phyloP scores from a whole-genome alignment of 2,113 vertebrate species.

The Argyrosomus japonicus region DNA sequence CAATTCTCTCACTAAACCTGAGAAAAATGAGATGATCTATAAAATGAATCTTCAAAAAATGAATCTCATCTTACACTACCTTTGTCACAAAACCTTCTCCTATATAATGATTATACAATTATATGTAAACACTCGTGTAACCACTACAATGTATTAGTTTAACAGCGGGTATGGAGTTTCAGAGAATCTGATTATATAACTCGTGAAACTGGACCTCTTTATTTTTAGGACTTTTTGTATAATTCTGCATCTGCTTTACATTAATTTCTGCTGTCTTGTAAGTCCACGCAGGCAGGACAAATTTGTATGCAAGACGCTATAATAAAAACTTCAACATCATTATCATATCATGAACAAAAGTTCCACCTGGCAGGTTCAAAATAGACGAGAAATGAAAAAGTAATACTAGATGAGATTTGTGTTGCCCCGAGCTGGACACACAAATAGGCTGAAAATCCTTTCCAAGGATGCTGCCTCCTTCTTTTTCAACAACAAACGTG shows the following conservation, averaged over 20 bases:
- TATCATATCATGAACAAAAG: constrained; percentile 26
- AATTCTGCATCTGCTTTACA: background rate
- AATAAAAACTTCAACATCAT: constrained; percentile 28
- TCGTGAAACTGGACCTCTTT: background rate
- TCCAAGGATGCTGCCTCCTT: constrained; percentile 47
- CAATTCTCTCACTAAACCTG: too few relatives aligned
- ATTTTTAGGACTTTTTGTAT: background rate
- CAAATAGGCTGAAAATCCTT: constrained; percentile 34
- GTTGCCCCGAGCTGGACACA: constrained; percentile 47
- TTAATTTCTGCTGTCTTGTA: background rate
- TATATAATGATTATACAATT: background rate
- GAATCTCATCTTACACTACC: too few relatives aligned
- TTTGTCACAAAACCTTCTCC: background rate
- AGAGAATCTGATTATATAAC: background rate
- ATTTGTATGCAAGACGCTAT: constrained; percentile 38
- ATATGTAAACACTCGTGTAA: background rate
- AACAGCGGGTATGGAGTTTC: background rate
- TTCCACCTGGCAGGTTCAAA: constrained; percentile 44
- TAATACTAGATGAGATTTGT: constrained; percentile 38
- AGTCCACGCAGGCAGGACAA: background rate
- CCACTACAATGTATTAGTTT: background rate
- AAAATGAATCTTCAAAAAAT: too few relatives aligned
- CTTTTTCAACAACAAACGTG: constrained; percentile 44
- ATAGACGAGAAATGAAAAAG: constrained; percentile 29
- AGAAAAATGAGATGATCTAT: too few relatives aligned